Evolutionary conservation across 2,113 vertebrate genomes (phyloP).

Genomic region (Anguilla rostrata): DNA sequence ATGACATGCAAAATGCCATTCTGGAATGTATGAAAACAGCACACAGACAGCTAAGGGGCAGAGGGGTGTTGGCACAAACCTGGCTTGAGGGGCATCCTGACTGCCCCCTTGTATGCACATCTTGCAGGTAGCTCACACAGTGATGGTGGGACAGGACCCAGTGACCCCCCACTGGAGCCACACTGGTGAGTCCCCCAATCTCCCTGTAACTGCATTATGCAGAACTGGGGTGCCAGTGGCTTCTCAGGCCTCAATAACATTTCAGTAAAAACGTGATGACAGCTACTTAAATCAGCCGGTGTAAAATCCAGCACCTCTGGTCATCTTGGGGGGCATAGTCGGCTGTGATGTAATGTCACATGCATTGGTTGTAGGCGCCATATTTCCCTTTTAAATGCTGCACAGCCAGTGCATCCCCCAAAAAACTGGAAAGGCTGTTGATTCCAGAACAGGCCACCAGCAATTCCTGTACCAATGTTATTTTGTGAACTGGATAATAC

Average conservation of each 20-base stretch:
- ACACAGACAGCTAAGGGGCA: background rate
- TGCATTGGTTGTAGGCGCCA: background rate
- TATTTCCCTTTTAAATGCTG: background rate
- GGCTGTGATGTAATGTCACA: background rate
- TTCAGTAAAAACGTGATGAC: no score
- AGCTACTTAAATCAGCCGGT: no score
- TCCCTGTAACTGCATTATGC: background rate
- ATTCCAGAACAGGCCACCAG: background rate
- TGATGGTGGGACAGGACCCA: slow-evolving; percentile 12
- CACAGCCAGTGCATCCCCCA: background rate
- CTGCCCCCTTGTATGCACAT: background rate
- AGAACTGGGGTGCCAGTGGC: background rate
- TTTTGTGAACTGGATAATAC: no score
- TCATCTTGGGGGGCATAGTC: no score
- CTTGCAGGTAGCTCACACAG: slow-evolving; percentile 24
- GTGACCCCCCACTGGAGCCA: background rate
- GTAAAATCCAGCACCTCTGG: no score
- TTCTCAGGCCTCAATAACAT: background rate
- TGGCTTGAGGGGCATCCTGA: background rate
- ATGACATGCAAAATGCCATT: background rate
- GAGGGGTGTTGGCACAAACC: background rate
- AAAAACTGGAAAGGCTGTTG: background rate
- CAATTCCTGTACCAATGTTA: background rate
- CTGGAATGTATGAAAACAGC: background rate
- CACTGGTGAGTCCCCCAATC: background rate